phyloP scores from a whole-genome alignment of 2,888 invertebrate genomes.

The Brachypterus glaber region DNA sequence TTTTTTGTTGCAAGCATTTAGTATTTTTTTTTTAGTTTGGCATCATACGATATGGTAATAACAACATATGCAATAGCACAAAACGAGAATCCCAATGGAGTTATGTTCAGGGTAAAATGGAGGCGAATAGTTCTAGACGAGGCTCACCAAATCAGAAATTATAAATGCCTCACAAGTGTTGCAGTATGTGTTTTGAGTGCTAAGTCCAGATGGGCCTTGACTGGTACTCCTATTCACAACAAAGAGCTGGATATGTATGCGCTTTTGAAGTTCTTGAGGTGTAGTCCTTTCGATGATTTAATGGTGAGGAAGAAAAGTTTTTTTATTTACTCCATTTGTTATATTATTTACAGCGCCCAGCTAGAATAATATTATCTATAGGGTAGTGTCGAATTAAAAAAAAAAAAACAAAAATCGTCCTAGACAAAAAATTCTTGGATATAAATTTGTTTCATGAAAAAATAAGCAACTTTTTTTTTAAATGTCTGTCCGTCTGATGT shows the following conservation, averaged over 20 bases:
- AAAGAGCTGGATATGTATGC: slow-evolving; percentile 77
- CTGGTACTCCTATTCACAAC: slow-evolving; percentile 95
- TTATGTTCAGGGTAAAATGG: slow-evolving; percentile 67
- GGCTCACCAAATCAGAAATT: slow-evolving; percentile 85
- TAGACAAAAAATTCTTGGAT: too few species aligned
- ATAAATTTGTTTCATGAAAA: too few species aligned
- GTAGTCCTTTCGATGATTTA: slow-evolving; percentile 83
- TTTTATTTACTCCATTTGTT: too few species aligned
- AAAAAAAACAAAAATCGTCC: too few species aligned
- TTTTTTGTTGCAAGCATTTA: too few species aligned
- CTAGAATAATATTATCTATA: too few species aligned
- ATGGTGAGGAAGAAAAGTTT: slow-evolving; percentile 38
- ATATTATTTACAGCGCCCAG: too few species aligned
- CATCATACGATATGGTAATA: slow-evolving; percentile 70
- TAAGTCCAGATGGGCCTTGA: slow-evolving; percentile 70
- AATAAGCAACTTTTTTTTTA: too few species aligned
- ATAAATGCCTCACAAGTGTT: slow-evolving; percentile 64
- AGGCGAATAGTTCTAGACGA: slow-evolving; percentile 84
- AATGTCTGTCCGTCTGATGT: too few species aligned
- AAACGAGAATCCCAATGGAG: slow-evolving; percentile 52
- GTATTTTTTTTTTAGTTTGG: slow-evolving; percentile 47
- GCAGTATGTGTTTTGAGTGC: slow-evolving; percentile 59
- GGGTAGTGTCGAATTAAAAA: too few species aligned
- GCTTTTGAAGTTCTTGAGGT: slow-evolving; percentile 71
- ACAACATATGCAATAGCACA: slow-evolving; percentile 78